Base-by-base conservation (phyloP, 2,797 vertebrate genomes). In the Phoebastria nigripes region DNA sequence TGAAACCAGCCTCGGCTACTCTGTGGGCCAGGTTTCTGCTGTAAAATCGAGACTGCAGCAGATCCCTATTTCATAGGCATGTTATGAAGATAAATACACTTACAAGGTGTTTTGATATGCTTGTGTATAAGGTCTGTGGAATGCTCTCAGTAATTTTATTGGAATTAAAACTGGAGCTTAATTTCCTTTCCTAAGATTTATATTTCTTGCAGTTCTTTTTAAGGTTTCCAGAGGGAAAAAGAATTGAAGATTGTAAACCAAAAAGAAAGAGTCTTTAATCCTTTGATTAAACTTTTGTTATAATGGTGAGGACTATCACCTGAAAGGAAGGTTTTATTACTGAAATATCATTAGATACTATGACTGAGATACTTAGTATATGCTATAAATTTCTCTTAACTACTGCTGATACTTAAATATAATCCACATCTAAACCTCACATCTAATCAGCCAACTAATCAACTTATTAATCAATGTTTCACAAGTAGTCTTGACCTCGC, bases 161-260 rank as follows among this genome's bases (percentile, higher is more conserved):
- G 37, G 58, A 73, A 95, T 84, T 95, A 83, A 95, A 91, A 72
- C 24, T 12, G 15, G 22, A 78, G 37, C 54, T 91, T 87, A 91
- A 96, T 87, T 66, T 87, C 76, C 82, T 82, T 95, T 62, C 87
- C 39, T 71, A n/a, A 93, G 79, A 91, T 96, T 94, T 94, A 69
- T 69, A 79, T 71, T 62, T 93, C 71, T 69, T 69, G 42, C 66
- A 59, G 47, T 44, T 72, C 71, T 85, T 70, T 92, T 91, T 82
- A 92, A 90, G 70, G 86, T 78, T 94, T 97, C 72, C 42, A 94
- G 85, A 93, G 72, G 77, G 91, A 63, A 35, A 90, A 79, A 42
- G 42, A 58, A 46, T 20, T 58, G 76, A 65, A 82, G 33, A 81
- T 6, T 80, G 41, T 92, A 92, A 92, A 91, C 66, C 44, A 86